phyloP scores from a whole-genome alignment of 2,113 vertebrate genomes.

The Rutilus rutilus region DNA sequence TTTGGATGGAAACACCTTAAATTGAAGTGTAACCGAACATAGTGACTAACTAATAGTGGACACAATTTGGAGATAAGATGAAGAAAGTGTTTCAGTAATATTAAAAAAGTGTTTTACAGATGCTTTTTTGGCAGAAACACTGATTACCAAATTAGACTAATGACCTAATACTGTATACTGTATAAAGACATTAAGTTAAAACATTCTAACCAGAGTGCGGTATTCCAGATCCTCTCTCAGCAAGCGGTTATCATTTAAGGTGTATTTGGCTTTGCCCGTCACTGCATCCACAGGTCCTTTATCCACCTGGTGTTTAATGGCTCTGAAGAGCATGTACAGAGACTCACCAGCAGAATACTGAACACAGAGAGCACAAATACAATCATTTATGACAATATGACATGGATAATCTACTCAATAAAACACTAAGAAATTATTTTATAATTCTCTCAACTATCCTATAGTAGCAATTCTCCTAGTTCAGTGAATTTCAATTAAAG shows the following conservation, averaged over 20 bases:
- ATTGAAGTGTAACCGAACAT: background rate
- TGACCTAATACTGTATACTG: background rate
- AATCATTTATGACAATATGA: background rate
- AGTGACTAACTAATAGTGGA: background rate
- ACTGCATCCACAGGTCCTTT: conserved; percentile 26
- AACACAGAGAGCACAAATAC: background rate
- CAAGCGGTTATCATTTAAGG: conserved; percentile 23
- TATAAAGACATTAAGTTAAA: background rate
- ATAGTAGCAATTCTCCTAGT: too few species aligned
- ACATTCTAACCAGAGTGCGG: background rate
- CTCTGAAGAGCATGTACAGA: conserved; percentile 30
- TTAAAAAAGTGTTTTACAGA: background rate
- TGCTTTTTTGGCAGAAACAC: background rate
- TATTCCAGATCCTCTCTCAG: conserved; percentile 32
- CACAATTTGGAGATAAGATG: background rate
- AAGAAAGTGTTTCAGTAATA: background rate
- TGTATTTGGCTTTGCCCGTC: conserved; percentile 34
- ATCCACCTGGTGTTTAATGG: conserved; percentile 30
- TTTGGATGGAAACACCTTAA: background rate
- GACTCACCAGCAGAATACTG: conserved; percentile 9
- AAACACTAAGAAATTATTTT: background rate
- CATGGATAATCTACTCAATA: background rate
- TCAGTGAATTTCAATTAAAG: too few species aligned
- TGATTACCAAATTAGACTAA: background rate
- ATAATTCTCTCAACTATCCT: background rate